phyloP scores from a whole-genome alignment of 2,113 vertebrate species.

The Bubalus kerabau region DNA sequence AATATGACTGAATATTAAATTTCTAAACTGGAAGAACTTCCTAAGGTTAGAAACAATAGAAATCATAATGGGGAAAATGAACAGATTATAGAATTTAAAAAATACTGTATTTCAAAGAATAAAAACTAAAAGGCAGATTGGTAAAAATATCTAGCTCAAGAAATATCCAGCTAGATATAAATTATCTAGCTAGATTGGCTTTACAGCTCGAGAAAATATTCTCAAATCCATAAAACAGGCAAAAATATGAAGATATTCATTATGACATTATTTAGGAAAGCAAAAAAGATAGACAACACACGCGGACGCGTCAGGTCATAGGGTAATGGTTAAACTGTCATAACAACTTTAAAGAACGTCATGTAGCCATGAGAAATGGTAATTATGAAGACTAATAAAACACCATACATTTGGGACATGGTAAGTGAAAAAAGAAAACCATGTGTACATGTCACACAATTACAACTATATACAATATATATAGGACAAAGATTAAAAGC shows the following conservation, averaged over 20 bases:
- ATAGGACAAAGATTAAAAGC: neutral
- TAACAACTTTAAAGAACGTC: neutral
- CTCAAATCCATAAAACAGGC: neutral
- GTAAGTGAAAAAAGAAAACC: neutral
- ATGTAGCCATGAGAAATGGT: neutral
- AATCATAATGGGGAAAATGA: constrained; percentile 6
- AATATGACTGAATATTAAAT: constrained; percentile 5
- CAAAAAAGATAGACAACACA: neutral
- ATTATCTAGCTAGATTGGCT: neutral
- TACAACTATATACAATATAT: neutral
- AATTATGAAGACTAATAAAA: constrained; percentile 28
- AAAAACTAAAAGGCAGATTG: neutral
- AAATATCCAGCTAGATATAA: neutral
- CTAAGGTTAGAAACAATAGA: neutral
- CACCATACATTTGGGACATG: neutral
- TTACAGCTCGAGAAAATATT: neutral
- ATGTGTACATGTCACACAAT: neutral
- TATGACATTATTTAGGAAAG: constrained; percentile 19
- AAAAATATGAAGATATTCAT: neutral
- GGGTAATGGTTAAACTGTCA: neutral
- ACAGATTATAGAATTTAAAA: neutral
- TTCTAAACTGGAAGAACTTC: neutral
- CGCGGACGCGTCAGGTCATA: neutral
- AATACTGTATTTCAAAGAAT: neutral
- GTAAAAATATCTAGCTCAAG: neutral